Conservation (phyloP, 2,113 vertebrate genomes). For the Cyphomyrus plagiostoma region DNA sequence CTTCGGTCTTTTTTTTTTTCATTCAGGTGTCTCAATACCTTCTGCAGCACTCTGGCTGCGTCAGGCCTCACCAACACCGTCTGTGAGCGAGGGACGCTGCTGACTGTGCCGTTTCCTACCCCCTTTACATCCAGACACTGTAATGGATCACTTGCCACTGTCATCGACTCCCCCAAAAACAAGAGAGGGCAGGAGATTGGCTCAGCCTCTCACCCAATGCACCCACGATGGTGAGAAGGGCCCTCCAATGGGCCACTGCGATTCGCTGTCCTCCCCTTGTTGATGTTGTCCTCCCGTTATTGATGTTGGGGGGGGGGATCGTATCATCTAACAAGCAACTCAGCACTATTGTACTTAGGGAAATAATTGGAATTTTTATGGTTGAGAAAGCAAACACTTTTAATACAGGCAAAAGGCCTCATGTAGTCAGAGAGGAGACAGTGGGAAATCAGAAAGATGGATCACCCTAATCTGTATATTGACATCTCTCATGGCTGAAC, state of each 20-base stretch:
- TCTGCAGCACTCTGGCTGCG: not conserved
- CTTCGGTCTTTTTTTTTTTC: not conserved
- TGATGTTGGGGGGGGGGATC: not conserved
- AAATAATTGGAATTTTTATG: conserved; percentile 90
- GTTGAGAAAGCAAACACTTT: conserved; percentile 83
- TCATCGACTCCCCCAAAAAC: not conserved
- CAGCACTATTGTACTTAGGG: conserved; percentile 70
- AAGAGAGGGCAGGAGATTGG: not conserved
- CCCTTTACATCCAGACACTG: not conserved
- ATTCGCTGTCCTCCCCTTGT: not conserved
- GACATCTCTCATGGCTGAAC: conserved; percentile 96
- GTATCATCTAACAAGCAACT: conserved; percentile 48
- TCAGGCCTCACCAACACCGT: not conserved
- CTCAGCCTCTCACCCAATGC: not conserved
- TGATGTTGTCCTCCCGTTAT: not conserved
- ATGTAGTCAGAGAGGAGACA: conserved; percentile 73
- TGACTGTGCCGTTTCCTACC: not conserved
- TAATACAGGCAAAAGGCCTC: conserved; percentile 79
- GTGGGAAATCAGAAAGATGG: conserved; percentile 92
- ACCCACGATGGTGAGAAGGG: not conserved
- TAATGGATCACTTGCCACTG: not conserved
- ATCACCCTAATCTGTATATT: conserved; percentile 96
- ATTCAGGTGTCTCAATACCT: not conserved
- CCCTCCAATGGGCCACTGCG: not conserved
- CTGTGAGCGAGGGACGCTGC: not conserved